phyloP scores from a whole-genome alignment of 2,888 invertebrate species.

The Microctonus brassicae region DNA sequence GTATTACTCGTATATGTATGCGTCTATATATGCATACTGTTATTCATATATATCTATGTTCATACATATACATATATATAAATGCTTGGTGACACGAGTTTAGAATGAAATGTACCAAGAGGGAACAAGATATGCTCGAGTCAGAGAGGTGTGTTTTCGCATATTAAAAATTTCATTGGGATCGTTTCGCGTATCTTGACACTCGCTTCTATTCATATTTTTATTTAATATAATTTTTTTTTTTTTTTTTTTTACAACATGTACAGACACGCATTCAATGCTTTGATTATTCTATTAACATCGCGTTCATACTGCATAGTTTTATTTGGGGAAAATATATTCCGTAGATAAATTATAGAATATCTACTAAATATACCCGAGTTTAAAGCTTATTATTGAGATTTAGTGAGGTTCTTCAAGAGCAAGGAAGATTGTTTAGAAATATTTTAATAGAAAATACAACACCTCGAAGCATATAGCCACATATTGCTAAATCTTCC shows the following conservation, averaged over 20 bases:
- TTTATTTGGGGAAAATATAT: too few species aligned
- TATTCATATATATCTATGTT: neutral
- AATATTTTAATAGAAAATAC: too few species aligned
- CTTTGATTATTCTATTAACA: neutral
- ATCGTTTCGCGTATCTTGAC: conserved; percentile 12
- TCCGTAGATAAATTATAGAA: too few species aligned
- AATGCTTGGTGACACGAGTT: too few species aligned
- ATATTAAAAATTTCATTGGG: conserved; percentile 24
- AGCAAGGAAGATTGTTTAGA: too few species aligned
- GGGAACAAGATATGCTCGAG: neutral
- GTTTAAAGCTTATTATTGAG: too few species aligned
- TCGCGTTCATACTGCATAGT: too few species aligned
- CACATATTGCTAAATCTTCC: too few species aligned
- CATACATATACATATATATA: neutral
- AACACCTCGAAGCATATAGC: too few species aligned
- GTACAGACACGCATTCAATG: neutral
- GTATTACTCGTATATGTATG: neutral
- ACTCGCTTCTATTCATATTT: neutral
- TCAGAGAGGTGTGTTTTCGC: conserved; percentile 12
- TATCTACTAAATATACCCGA: too few species aligned
- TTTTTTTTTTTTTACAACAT: neutral
- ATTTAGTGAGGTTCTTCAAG: too few species aligned
- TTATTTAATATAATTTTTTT: neutral
- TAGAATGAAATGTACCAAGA: conserved; percentile 21
- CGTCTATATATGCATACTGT: neutral